phyloP scores from a whole-genome alignment of 2,888 invertebrate genomes.

The Scaptomyza polygonia region DNA sequence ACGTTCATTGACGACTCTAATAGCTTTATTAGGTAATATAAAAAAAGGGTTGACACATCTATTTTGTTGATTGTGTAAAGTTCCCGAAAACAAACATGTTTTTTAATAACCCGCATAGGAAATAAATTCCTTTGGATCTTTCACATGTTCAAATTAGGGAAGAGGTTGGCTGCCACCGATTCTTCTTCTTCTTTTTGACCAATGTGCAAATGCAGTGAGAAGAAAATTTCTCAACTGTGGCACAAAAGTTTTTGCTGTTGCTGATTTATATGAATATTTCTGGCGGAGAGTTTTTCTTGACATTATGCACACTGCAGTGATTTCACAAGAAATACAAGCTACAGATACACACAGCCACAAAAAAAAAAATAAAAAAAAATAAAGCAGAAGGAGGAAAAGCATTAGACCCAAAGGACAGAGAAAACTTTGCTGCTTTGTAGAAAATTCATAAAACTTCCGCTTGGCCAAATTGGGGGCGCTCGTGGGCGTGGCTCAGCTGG shows the following conservation, averaged over 20 bases:
- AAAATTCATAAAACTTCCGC: conserved; percentile 81
- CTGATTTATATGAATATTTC: conserved; percentile 62
- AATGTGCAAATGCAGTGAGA: conserved; percentile 12
- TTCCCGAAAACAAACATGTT: conserved; percentile 3
- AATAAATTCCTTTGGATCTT: conserved; percentile 18
- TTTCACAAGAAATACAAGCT: conserved; percentile 69
- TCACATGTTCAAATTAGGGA: conserved; percentile 10
- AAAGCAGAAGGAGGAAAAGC: conserved; percentile 12
- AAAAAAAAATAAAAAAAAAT: conserved; percentile 9
- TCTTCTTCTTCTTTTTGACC: not conserved
- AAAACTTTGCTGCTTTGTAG: conserved; percentile 73
- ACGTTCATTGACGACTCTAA: conserved; percentile 74
- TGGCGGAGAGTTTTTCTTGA: conserved; percentile 38
- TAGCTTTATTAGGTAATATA: conserved; percentile 68
- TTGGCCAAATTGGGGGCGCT: conserved; percentile 61
- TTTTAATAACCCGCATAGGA: conserved; percentile 46
- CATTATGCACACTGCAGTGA: conserved; percentile 79
- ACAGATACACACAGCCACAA: conserved; percentile 31
- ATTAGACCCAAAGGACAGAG: conserved; percentile 55
- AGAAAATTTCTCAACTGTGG: conserved; percentile 27
- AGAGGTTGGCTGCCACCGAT: conserved; percentile 1
- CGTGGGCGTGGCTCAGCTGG: conserved; percentile 51
- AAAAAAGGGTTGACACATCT: conserved; percentile 46
- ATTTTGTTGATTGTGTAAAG: not conserved
- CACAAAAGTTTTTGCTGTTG: conserved; percentile 37